Evolutionary conservation across 2,888 invertebrate genomes (phyloP), one percentile per base, ranked within the genome.

Genomic region (Drosophila merina): DNA sequence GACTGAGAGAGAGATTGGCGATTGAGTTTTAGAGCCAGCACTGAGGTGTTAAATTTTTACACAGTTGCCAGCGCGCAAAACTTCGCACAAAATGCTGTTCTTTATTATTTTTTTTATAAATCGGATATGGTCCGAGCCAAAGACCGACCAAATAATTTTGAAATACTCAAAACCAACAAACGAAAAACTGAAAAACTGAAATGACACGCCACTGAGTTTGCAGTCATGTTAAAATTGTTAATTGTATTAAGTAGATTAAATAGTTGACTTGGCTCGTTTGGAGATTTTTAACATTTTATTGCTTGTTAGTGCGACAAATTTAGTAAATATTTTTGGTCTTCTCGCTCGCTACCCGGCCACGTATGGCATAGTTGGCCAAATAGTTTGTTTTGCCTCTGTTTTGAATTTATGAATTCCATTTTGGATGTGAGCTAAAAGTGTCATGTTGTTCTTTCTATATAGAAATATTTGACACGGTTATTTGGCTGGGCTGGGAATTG

Each of bases 181-280:
- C 31, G 45, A 59, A 66, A 71, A 59, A 44, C 28, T n/a, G n/a
- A 1, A 14, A 20, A 20, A 20, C 36, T 48, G 30, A 56, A 57
- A 73, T 74, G 71, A 64, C 76, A 89, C 78, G 86, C 83, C 75
- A 79, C 71, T 75, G 72, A 78, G 76, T 79, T 74, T 74, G 78
- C 76, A 89, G 88, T 89, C 89, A 88, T 89, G 87, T 88, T 82
- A 87, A 85, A 81, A 83, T 85, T 84, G 82, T 89, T 90, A 90
- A 90, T 89, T 89, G 88, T 86, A 90, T 90, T 90, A 90, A 89
- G 82, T 90, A 81, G 88, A 86, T 80, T 89, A 88, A 88, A 90
- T 89, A 89, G 85, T 85, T 90, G 81, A 77, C 82, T 73, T 57
- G 60, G 72, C 51, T 60, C 62, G 66, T 68, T 78, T 59, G 76